Base-by-base conservation (phyloP, 2,797 vertebrate species). In the Pseudopleuronectes americanus region DNA sequence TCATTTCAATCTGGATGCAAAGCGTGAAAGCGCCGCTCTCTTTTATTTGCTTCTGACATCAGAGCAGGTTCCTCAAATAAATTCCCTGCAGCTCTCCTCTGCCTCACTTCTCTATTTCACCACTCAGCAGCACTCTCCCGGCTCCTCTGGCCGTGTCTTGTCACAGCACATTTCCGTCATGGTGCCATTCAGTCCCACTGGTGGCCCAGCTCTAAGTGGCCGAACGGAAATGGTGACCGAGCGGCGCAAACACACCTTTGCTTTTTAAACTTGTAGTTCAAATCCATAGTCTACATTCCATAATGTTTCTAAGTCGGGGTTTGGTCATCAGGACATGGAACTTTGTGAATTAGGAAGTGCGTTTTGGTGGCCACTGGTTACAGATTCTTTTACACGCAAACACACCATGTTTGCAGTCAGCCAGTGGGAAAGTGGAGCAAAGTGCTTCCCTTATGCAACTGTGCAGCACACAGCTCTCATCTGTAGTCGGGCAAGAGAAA, bases 21-120 rank as follows among this genome's bases (percentile, higher is more conserved):
- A 70, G 4, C 47, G 19, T 62, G 57, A 74, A 72, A 74, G 47
- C 19, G 43, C 48, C 43, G 65, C 57, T 84, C 67, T 71, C 63
- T 79, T 77, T 75, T 71, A 1, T 22, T 62, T 53, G 85, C 8
- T 48, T 8, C 57, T 88, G 81, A 86, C 66, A 64, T 85, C 83
- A 86, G 59, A 71, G 54, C 70, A 65, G 75, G 75, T 92, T 93
- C 90, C 89, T 89, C 87, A 90, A 89, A 90, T 88, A 85, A 48
- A 74, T 71, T 72, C 83, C 87, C 81, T 21, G 14, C 31, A 70
- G 80, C 76, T 67, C 55, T 81, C 68, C 33, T 72, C 73, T 43
- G 80, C 72, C 81, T 80, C 71, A 84, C 90, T 93, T 92, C 91
- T 86, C 81, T 51, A 79, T 93, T 93, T 87, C 68, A 71, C 43